Evolutionary conservation across 2,797 vertebrate species (phyloP).

Genomic region (Tenualosa ilisha): DNA sequence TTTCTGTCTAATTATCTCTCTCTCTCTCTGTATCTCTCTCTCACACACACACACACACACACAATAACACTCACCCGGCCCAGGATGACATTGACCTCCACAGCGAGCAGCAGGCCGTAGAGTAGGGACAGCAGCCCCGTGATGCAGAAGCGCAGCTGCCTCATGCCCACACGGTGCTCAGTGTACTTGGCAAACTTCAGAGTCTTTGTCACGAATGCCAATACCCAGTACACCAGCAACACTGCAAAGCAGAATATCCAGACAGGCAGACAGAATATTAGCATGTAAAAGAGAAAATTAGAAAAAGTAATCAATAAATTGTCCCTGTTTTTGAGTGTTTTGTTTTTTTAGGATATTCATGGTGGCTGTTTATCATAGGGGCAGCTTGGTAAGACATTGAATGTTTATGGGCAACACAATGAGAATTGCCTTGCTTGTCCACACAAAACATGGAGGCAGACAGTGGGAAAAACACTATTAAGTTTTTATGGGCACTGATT

Average conservation of each 20-base stretch:
- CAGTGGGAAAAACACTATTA: background rate
- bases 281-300: background rate
- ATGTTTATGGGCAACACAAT: background rate
- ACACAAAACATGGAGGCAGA: background rate
- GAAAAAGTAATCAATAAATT: too few species aligned
- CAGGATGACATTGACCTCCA: conserved; percentile 95
- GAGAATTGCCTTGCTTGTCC: background rate
- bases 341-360: background rate
- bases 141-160: conserved; percentile 94
- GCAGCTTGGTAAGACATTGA: background rate
- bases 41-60: background rate
- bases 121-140: conserved; percentile 88
- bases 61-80: conserved; percentile 82
- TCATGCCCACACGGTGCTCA: conserved; percentile 86
- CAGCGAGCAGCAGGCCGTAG: conserved; percentile 90
- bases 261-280: background rate
- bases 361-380: background rate
- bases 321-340: background rate
- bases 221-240: conserved; percentile 91
- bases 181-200: conserved; percentile 98
- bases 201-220: conserved; percentile 94
- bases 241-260: conserved; percentile 67
- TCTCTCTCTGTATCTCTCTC: background rate
- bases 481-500: background rate
- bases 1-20: background rate